Evolutionary conservation across 2,888 invertebrate species (phyloP).

Genomic region (Eulithis testata): DNA sequence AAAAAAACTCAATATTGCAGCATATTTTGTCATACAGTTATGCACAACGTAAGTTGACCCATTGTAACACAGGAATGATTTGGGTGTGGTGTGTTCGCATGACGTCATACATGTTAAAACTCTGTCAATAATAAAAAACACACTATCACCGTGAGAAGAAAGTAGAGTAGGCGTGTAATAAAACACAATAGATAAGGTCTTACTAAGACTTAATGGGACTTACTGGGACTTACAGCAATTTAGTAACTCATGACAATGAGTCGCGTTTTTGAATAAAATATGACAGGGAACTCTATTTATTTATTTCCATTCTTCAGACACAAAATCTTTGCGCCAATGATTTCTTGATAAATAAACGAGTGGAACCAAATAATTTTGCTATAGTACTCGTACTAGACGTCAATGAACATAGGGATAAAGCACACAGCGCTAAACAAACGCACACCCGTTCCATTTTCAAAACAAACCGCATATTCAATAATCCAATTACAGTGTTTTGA

Average conservation of each 20-base stretch:
- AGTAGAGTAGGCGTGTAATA: not conserved
- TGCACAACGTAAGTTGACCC: not conserved
- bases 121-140: constrained; percentile 10
- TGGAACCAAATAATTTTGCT: no score
- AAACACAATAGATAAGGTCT: constrained; percentile 6
- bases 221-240: not conserved
- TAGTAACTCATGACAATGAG: not conserved
- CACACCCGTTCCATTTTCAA: constrained; percentile 59
- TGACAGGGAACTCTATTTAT: no score
- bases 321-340: no score
- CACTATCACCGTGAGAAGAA: constrained; percentile 15
- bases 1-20: constrained; percentile 1
- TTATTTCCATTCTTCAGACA: no score
- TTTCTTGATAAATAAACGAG: no score
- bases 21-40: not conserved
- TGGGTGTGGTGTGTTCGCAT: constrained; percentile 15
- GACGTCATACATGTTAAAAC: constrained; percentile 20
- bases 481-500: constrained; percentile 79
- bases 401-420: constrained; percentile 1
- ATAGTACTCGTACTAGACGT: no score
- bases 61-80: constrained; percentile 4
- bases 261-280: not conserved
- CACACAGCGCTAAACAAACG: constrained; percentile 14
- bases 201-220: not conserved
- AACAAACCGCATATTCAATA: constrained; percentile 63